Evolutionary conservation across 1,140 invertebrate genomes (phyloP), one percentile per base, ranked within the genome.

Genomic region (Drosophila ficusphila): DNA sequence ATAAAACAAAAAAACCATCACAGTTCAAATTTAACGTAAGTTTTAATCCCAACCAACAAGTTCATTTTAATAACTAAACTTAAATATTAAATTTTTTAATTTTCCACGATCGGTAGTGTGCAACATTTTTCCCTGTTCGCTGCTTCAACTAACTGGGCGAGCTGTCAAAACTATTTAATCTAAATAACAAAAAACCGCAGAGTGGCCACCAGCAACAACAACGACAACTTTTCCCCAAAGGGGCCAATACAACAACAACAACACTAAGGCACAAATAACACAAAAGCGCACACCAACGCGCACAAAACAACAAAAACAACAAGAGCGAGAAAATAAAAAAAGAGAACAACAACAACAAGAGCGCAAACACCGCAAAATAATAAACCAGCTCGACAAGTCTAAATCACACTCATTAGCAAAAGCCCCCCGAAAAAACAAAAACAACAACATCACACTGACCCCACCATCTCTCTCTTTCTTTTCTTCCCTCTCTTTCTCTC

Each of bases 371-470:
- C 82, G 82, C 82, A 88, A 86, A 86, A 88, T 88, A 86, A 86
- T 88, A 86, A 86, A 86, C 82, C 82, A 81, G 82, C 82, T 86
- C 82, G 82, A 86, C 82, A 86, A 86, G 82, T 86, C 82, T 77
- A 86, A 86, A 86, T 86, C 82, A 86, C 82, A 88, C 82, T 86
- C 81, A 88, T 86, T 86, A 86, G 81, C 81, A 86, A 88, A 89
- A 86, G 76, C 79, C 64, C 69, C 64, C 77, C 34, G 42, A 58
- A 67, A 42, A 58, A 49, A 61, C 38, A 72, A 49, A 33, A 70
- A 42, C 69, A 44, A 65, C 25, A 42, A 11, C 19, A 44, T 44
- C 61, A 46, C 41, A 52, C 42, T 64, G 60, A 61, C 60, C 60
- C 60, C 60, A 27, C 16, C 53, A 53, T 58, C 19, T 14, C 34